Evolutionary conservation across 2,888 invertebrate genomes (phyloP).

Genomic region (Patella caerulea): DNA sequence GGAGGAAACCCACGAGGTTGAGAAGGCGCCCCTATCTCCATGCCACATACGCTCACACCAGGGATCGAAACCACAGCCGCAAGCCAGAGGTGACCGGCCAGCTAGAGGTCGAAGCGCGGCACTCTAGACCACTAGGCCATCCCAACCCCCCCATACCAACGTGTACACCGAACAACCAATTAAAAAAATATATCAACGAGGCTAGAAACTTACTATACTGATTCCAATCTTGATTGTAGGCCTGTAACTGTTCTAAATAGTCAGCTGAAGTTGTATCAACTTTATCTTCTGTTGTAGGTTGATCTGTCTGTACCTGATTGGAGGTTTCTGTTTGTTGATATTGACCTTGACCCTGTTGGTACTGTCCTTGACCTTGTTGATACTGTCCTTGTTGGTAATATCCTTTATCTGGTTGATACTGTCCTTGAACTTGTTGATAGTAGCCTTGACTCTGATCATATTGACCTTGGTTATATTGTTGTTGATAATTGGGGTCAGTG

Average conservation of each 20-base stretch:
- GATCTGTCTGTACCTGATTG: slow-evolving; percentile 30
- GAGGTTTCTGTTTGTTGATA: slow-evolving; percentile 28
- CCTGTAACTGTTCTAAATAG: not conserved
- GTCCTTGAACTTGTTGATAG: not conserved
- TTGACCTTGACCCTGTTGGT: slow-evolving; percentile 2
- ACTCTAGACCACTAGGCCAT: no score
- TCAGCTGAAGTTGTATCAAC: not conserved
- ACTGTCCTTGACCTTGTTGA: slow-evolving; percentile 14
- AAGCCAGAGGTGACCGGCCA: no score
- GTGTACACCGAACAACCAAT: no score
- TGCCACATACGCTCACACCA: no score
- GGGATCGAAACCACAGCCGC: no score
- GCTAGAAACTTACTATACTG: not conserved
- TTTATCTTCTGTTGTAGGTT: not conserved
- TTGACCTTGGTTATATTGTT: slow-evolving; percentile 21
- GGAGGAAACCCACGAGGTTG: no score
- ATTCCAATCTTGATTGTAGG: not conserved
- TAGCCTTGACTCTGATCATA: slow-evolving; percentile 14
- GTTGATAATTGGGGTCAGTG: slow-evolving; percentile 10
- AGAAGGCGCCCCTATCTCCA: no score
- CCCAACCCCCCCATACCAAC: no score
- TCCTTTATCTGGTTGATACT: not conserved
- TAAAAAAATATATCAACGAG: no score
- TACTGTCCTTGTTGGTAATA: slow-evolving; percentile 6
- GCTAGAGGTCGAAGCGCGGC: no score